A percentile compares a stretch with the other conserved stretches of the same genome.
phyloP scores from a whole-genome alignment of 2,797 vertebrate genomes.

The Sparus aurata region DNA sequence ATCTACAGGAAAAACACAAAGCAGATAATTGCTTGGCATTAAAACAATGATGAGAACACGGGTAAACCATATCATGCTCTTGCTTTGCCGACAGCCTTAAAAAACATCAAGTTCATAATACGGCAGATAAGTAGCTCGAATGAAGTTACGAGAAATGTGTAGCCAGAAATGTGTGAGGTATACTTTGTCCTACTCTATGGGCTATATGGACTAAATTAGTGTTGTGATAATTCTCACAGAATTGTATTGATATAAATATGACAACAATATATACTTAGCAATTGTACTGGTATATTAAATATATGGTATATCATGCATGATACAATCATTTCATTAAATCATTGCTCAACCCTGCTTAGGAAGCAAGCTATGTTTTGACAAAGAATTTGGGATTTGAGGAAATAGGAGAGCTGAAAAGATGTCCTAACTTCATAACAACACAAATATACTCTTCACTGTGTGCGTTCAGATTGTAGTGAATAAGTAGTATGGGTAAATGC shows the following conservation, averaged over 20 bases:
- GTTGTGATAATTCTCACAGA: background rate
- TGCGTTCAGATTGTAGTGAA: background rate
- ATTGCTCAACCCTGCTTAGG: background rate
- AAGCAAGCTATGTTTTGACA: no score
- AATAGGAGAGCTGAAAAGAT: background rate
- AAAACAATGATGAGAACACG: background rate
- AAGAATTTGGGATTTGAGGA: background rate
- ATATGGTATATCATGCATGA: background rate
- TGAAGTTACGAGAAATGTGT: background rate
- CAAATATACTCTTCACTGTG: background rate
- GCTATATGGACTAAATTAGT: background rate
- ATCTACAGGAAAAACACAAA: constrained; percentile 80
- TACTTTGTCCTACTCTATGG: background rate
- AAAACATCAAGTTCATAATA: background rate
- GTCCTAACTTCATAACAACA: background rate
- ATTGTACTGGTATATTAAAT: background rate
- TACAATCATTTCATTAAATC: background rate
- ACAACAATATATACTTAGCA: background rate
- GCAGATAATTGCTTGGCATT: background rate
- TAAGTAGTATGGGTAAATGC: background rate
- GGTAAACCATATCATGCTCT: background rate
- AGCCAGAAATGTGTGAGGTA: background rate
- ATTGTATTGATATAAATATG: no score
- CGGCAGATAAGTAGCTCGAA: background rate
- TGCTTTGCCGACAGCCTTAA: background rate